Evolutionary conservation across 2,888 invertebrate genomes (phyloP), one percentile per base, ranked within the genome.

Genomic region (Aricia artaxerxes): DNA sequence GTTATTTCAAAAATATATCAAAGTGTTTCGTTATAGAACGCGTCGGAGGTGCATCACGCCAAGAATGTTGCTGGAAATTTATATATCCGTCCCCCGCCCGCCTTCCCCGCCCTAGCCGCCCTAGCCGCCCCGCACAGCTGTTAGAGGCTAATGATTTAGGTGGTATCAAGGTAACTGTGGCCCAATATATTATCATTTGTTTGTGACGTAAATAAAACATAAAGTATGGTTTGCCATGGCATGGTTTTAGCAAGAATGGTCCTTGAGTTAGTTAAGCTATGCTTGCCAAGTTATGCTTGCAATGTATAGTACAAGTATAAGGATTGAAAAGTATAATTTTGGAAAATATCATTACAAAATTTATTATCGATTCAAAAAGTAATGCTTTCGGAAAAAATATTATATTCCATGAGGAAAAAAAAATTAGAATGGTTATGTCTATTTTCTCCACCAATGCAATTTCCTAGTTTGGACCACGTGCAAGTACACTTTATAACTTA

Each of bases 11-110:
- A 57, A 35, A 57, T 76, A 57, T 57, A 76, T 75, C 75, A 75
- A 75, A 53, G 31, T 35, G 40, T 73, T 73, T 72, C 79, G 79
- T 79, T 77, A 85, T 85, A 85, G 85, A 88, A 90, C 90, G 90
- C 88, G 88, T 88, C 87, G 83, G 84, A 84, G 85, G 78, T 86
- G 84, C 84, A 85, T 82, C 85, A 82, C 80, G 92, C 92, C 92
- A 92, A 92, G 90, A 91, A 91, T 90, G 86, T 86, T 85, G 83
- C 85, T 86, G 88, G 82, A 85, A 89, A 89, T 88, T 82, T 88
- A 88, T 86, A 88, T 84, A 89, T 91, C 90, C 90, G 90, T 80
- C 79, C 81, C 75, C 77, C 35, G 72, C 79, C 80, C 35, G 69
- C 35, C 69, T 16, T 35, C n/a, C 9, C 69, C 69, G 5, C 40